Evolutionary conservation across 2,888 invertebrate genomes (phyloP).

Genomic region (Plebejus melissa): DNA sequence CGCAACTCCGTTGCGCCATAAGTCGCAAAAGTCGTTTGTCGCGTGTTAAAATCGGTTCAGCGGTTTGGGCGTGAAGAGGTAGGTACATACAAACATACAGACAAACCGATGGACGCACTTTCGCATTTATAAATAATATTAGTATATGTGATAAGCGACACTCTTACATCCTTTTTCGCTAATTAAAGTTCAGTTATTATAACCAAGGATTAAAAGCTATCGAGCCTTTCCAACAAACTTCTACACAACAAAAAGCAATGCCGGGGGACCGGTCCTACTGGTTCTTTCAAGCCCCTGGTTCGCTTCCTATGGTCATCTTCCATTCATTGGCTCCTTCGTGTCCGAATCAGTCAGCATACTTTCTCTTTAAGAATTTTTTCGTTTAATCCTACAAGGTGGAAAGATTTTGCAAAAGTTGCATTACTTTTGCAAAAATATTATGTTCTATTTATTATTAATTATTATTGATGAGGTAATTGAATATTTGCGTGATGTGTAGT

Average conservation of each 20-base stretch:
- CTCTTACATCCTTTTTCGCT: background rate
- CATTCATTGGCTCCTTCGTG: conserved; percentile 44
- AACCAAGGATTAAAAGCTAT: conserved; percentile 42
- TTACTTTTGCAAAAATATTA: background rate
- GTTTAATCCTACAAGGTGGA: background rate
- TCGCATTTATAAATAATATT: no score
- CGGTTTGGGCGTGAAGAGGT: no score
- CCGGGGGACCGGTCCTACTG: conserved; percentile 59
- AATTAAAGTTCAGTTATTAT: conserved; percentile 11
- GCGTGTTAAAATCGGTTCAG: no score
- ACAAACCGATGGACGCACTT: no score
- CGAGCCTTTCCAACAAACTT: conserved; percentile 37
- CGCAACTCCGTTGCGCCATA: no score
- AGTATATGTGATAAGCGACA: no score
- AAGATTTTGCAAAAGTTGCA: background rate
- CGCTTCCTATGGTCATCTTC: conserved; percentile 44
- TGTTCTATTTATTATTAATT: no score
- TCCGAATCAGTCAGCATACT: conserved; percentile 19
- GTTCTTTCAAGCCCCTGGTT: conserved; percentile 47
- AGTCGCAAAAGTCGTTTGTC: no score
- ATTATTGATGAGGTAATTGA: no score
- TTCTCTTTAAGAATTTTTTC: conserved; percentile 26
- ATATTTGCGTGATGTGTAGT: no score
- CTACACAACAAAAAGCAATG: conserved; percentile 54
- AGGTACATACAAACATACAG: no score